A percentile compares a stretch with the other conserved stretches of the same genome.
These are phyloP conservation scores for Sturnus vulgaris DNA, from an alignment of 2,113 vertebrate genomes.

Conservation along the genomic window DNA sequence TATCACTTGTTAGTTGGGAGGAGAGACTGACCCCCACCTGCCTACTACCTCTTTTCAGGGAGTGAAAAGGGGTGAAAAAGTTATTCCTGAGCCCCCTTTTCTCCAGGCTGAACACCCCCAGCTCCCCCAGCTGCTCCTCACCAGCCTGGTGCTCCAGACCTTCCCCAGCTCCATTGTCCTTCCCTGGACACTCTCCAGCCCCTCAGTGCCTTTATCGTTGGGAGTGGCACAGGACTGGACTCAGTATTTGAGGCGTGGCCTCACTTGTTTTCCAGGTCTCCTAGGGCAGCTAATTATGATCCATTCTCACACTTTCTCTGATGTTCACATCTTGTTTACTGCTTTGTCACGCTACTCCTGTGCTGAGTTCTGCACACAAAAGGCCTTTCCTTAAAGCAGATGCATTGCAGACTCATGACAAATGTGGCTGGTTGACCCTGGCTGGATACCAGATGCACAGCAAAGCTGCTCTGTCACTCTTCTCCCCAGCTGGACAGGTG, in stretches of 20 bases:
- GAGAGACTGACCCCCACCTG: too few species aligned
- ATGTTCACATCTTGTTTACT: not conserved
- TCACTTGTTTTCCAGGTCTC: not conserved
- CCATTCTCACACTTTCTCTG: not conserved
- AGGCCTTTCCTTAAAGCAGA: not conserved
- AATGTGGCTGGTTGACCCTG: not conserved
- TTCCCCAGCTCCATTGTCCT: accelerated
- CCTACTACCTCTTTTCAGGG: not conserved
- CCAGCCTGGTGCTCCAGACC: not conserved
- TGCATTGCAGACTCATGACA: not conserved
- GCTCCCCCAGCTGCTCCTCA: not conserved
- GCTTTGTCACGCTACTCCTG: not conserved
- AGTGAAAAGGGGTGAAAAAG: not conserved
- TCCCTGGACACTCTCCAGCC: not conserved
- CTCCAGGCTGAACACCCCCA: not conserved
- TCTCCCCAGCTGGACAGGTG: not conserved
- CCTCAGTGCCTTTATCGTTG: not conserved
- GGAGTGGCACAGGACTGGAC: not conserved
- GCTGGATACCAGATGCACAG: accelerated
- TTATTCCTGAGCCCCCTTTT: not conserved
- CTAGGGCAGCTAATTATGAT: not conserved
- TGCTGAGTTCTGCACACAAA: not conserved
- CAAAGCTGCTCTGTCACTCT: not conserved
- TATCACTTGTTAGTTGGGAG: not conserved
- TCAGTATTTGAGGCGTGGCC: too few species aligned